Percentiles rank a stretch among this genome's conserved stretches.
phyloP scores from a whole-genome alignment of 1,140 invertebrate genomes.

The Melitaea cinxia region DNA sequence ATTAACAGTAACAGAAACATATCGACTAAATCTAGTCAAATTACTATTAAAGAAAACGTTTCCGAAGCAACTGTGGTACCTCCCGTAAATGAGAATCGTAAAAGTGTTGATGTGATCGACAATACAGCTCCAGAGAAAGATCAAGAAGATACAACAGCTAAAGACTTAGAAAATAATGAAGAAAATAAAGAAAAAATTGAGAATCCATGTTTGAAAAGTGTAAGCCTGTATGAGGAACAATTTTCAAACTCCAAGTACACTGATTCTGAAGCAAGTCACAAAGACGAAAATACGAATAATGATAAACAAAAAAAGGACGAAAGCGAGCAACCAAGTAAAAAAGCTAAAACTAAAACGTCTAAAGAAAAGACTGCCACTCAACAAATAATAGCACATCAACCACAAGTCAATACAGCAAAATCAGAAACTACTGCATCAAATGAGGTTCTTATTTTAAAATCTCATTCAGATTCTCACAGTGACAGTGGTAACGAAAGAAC shows the following conservation, averaged over 20 bases:
- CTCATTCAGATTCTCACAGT: conserved; percentile 53
- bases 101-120: conserved; percentile 2
- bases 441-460: conserved; percentile 52
- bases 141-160: background rate
- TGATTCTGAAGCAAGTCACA: conserved; percentile 43
- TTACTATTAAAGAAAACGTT: conserved; percentile 14
- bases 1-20: conserved; percentile 3
- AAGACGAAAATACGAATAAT: conserved; percentile 12
- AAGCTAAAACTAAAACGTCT: background rate
- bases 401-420: background rate
- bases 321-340: background rate
- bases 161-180: conserved; percentile 16
- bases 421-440: conserved; percentile 16
- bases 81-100: background rate
- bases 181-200: conserved; percentile 29
- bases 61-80: background rate
- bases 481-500: conserved; percentile 26
- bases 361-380: conserved; percentile 18
- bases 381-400: background rate
- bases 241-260: conserved; percentile 48
- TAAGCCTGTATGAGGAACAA: conserved; percentile 59
- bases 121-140: conserved; percentile 1
- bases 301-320: conserved; percentile 1
- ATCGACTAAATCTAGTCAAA: background rate
- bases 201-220: conserved; percentile 63